Evolutionary conservation across 2,888 invertebrate species (phyloP), one percentile per base, ranked within the genome.

Genomic region (Aphidoletes aphidimyza): DNA sequence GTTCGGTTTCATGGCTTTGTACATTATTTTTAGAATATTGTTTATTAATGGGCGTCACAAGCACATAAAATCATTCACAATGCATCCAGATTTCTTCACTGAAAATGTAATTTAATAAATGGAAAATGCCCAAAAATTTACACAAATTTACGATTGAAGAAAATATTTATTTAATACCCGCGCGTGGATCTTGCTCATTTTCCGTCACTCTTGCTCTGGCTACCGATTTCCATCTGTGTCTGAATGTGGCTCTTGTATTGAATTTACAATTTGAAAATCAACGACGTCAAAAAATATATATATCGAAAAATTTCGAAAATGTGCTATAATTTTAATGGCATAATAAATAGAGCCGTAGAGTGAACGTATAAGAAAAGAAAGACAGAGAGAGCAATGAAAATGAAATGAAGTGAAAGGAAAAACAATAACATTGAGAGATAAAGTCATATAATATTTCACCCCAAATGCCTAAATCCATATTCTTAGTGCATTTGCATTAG

Each of bases 361-460:
- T 14, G 69, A n/a, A 37, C 26, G n/a, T 54, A 14, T 8, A 34
- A 78, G 19, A 78, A 34, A 78, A 36, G 19, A 59, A 26, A 59
- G 30, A 59, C n/a, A 59, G 30, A 30, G 14, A 22, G 59, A 22
- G 19, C 8, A n/a, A 36, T 9, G 8, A 8, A 19, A 34, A 54
- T 19, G 78, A 78, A 34, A 42, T 0, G n/a, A 83, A 34, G n/a
- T 39, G 22, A 83, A 34, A 83, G n/a, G 14, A 83, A 45, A 83
- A 42, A 83, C 42, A 42, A 42, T 45, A 39, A 83, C 45, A 69
- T 69, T 69, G 69, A 69, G 14, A 69, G n/a, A n/a, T n/a, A 78
- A 45, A 83, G 42, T 83, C 83, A 83, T 83, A 42, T 83, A 83
- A 83, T 83, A 83, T 83, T 83, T 83, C 83, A 83, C 83, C 83